Conservation (phyloP, 1,140 invertebrate species). For the Heterodera carotae region DNA sequence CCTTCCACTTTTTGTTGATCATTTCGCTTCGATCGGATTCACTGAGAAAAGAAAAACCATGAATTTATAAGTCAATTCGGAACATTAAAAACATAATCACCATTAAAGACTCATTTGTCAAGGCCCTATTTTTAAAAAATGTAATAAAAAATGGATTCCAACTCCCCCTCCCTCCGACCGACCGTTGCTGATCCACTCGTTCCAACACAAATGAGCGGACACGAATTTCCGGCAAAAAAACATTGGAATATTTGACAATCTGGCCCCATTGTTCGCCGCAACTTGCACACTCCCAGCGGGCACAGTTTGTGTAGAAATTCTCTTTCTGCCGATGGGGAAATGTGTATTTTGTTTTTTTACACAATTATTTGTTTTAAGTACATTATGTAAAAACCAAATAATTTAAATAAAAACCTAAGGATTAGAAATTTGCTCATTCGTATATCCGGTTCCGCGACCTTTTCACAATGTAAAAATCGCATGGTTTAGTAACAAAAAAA, state of each 20-base stretch:
- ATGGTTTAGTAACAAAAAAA: no score
- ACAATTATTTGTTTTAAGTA: no score
- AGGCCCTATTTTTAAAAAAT: no score
- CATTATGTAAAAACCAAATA: no score
- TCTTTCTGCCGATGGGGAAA: slow-evolving; percentile 24
- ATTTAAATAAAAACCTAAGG: no score
- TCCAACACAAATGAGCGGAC: slow-evolving; percentile 30
- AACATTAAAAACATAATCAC: no score
- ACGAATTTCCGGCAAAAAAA: slow-evolving; percentile 27
- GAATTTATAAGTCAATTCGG: slow-evolving; percentile 14
- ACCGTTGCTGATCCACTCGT: slow-evolving; percentile 11
- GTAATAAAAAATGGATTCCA: no score
- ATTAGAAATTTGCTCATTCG: no score
- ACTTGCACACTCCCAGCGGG: slow-evolving; percentile 33
- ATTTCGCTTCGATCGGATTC: not conserved
- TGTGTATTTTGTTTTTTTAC: slow-evolving; percentile 1
- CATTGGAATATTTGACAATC: slow-evolving; percentile 45
- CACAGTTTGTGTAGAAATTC: slow-evolving; percentile 36
- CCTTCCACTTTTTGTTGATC: slow-evolving; percentile 24
- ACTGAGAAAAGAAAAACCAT: not conserved
- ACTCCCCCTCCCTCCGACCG: no score
- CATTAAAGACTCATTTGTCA: no score
- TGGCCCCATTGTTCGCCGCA: slow-evolving; percentile 32
- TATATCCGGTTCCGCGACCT: no score
- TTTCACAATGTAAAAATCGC: no score